Evolutionary conservation across 2,888 invertebrate species (phyloP), one percentile per base, ranked within the genome.

Genomic region (Zelleria hepariella): DNA sequence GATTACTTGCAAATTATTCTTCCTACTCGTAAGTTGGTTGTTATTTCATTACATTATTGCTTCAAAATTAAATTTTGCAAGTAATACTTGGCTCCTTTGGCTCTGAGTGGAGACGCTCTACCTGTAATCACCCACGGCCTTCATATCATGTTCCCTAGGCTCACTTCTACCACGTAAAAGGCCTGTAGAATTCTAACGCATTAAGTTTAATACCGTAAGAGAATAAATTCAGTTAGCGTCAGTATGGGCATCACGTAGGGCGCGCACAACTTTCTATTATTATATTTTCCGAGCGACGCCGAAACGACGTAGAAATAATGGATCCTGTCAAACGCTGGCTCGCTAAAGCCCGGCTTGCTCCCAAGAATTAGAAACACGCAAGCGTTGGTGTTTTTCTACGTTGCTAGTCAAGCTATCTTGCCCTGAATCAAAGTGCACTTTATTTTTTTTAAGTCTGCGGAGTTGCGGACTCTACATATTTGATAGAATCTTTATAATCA

Each of bases 241-340:
- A 10, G 20, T 51, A 51, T 21, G 21, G 23, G 51, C 21, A 20
- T 51, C 51, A 51, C 51, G 51, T 51, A 2, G 20, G 8, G 51
- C 18, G 51, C 51, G 51, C 32, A 42, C 32, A 42, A 42, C 32
- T 42, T 42, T 42, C 32, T 42, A 42, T 51, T 51, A 51, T 51
- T 51, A 51, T 51, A 21, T 51, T 51, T 23, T 20, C 51, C 23
- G 21, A 42, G 32, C 32, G 15, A 15, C 32, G 51, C 20, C 20
- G 51, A n/a, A n/a, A n/a, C n/a, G n/a, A 51, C 51, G 51, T 20
- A 21, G 51, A 51, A 51, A 51, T 51, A 51, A 51, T 51, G 51
- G 51, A 21, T 20, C 6, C 51, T 51, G 51, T 51, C 51, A 51
- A 51, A 51, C 5, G 21, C 21, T n/a, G 20, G 2, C 51, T 51